These are phyloP conservation scores for Ophioninae sp. DNA, from an alignment of 2,888 invertebrate species.

Conservation along the genomic window DNA sequence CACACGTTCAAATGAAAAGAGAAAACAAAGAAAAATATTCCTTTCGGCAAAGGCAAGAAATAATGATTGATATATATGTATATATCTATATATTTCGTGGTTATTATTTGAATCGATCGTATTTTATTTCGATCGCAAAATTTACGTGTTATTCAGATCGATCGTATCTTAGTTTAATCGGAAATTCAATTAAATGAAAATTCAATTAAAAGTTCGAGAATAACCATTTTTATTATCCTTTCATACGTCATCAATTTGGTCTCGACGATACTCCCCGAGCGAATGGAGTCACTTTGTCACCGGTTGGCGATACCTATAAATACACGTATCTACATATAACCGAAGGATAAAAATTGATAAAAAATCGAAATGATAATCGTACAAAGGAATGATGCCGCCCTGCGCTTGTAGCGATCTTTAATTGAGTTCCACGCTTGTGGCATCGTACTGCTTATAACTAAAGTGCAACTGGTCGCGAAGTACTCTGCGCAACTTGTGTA, in stretches of 20 bases:
- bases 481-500: constrained; percentile 33
- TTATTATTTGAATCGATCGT: not conserved
- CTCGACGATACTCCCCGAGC: not conserved
- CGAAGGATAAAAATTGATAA: constrained; percentile 19
- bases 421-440: constrained; percentile 33
- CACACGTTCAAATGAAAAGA: not conserved
- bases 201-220: not conserved
- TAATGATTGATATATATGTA: too few relatives aligned
- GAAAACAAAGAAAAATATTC: not conserved
- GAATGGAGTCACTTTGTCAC: not conserved
- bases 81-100: too few relatives aligned
- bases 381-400: constrained; percentile 29
- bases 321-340: not conserved
- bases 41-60: not conserved
- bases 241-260: not conserved
- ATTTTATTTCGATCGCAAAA: not conserved
- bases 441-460: constrained; percentile 5
- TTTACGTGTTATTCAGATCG: not conserved
- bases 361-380: not conserved
- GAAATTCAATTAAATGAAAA: not conserved
- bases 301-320: not conserved
- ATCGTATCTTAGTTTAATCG: not conserved
- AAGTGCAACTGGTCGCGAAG: constrained; percentile 54
- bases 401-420: constrained; percentile 32
- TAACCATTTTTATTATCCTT: not conserved